Evolutionary conservation across 2,113 vertebrate genomes (phyloP), one percentile per base, ranked within the genome.

Genomic region (Spermophilus dauricus): DNA sequence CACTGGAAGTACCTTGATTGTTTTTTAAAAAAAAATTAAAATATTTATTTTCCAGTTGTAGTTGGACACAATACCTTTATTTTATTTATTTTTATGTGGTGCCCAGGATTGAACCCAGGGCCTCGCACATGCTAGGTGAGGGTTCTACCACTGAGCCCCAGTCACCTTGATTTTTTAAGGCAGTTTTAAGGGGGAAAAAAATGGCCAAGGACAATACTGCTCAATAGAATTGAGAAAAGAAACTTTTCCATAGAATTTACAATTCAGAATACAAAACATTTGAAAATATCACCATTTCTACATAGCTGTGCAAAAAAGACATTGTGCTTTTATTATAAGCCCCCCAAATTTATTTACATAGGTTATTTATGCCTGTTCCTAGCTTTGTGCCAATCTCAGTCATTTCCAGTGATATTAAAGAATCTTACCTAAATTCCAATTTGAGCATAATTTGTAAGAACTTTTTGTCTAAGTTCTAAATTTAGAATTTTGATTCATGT

Each of bases 401-500:
- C 51, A 90, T 63, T 37, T 86, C 78, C 39, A 78, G 67, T 70
- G 77, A 82, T 77, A 81, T 1, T 39, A 58, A 95, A 39, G 53
- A 34, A 80, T 89, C 78, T 87, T 42, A 84, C 20, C 39, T 81
- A 83, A 86, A 61, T 95, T 95, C 91, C 82, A 94, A 85, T 42
- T 30, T 58, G 32, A 91, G 30, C 48, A 65, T 8, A 91, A 42
- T 85, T 89, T 32, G 84, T 69, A 53, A 82, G 39, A 78, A 45
- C 13, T 86, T 87, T 89, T 92, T 65, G 93, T 24, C 45, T 89
- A 78, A 93, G 78, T 86, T 92, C 48, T 56, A 91, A 91, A 70
- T n/a, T 42, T 51, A 85, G 65, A 85, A 88, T 56, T 34, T 39
- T 77, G 39, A 73, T 48, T 61, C 16, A 73, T 22, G 94, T 94